These are phyloP conservation scores for Cantharis lateralis DNA, from an alignment of 2,888 invertebrate species.

Conservation along the genomic window DNA sequence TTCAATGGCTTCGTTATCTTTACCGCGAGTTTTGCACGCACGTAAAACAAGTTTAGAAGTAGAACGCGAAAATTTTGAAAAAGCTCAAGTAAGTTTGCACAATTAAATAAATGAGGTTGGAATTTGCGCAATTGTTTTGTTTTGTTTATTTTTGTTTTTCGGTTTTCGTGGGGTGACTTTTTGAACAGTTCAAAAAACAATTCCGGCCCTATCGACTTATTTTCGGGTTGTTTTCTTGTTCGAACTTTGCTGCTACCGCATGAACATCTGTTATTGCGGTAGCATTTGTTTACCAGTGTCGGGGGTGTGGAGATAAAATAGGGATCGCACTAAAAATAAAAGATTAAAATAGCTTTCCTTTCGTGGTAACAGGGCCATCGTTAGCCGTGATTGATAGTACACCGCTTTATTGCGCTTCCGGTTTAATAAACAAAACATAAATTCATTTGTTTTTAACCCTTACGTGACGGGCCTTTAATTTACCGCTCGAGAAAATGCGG, in stretches of 20 bases:
- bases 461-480: not conserved
- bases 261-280: not conserved
- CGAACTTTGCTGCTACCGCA: not conserved
- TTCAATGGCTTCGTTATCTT: conserved; percentile 73
- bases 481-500: not conserved
- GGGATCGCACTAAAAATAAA: not conserved
- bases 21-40: conserved; percentile 73
- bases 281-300: not conserved
- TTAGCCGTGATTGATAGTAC: not conserved
- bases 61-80: conserved; percentile 83
- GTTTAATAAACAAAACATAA: not conserved
- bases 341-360: not conserved
- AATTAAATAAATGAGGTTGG: not conserved
- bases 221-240: not conserved
- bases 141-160: not conserved
- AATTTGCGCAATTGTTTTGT: not conserved
- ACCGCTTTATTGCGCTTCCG: not conserved
- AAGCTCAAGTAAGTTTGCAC: conserved; percentile 70
- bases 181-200: not conserved
- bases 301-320: not conserved
- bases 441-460: not conserved
- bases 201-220: not conserved
- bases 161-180: not conserved
- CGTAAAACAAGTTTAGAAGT: conserved; percentile 77
- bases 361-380: not conserved